A percentile compares a stretch with the other conserved stretches of the same genome.
Evolutionary conservation across 37 sponge, comb jelly and placozoan species (phyloP).

Genomic region (Chondrilla cf. caribensis): DNA sequence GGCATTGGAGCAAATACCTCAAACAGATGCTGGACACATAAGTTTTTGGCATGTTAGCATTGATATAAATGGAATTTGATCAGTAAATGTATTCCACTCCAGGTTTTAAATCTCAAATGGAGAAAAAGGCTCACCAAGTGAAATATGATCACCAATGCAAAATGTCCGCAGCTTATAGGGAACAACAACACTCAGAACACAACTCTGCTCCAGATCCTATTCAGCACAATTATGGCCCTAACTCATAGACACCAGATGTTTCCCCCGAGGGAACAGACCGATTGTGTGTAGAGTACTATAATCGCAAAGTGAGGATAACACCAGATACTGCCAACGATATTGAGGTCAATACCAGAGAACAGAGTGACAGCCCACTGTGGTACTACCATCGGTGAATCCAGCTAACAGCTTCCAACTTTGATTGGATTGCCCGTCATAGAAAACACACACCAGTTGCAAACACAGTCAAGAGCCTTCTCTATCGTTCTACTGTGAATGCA

Average conservation of each 20-base stretch:
- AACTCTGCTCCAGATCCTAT: too few species aligned
- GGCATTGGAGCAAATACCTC: neutral
- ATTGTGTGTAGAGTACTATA: conserved; percentile 20
- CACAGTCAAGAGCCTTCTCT: neutral
- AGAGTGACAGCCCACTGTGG: neutral
- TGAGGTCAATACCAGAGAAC: neutral
- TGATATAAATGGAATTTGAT: too few species aligned
- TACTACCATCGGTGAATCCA: neutral
- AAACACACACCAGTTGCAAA: conserved; percentile 30
- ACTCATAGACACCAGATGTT: conserved; percentile 19
- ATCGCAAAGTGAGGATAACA: neutral
- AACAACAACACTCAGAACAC: neutral
- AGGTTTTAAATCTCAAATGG: neutral
- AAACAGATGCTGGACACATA: neutral
- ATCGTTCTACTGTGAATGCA: neutral
- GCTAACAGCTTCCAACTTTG: conserved; percentile 30
- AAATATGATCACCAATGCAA: neutral
- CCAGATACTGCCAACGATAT: neutral
- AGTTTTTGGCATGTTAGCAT: too few species aligned
- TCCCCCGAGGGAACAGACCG: neutral
- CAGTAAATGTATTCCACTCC: too few species aligned
- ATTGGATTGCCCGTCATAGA: conserved; percentile 20
- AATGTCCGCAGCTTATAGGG: neutral
- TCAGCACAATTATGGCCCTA: conserved; percentile 19
- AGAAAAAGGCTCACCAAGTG: neutral